Evolutionary conservation across 1,140 invertebrate genomes (phyloP).

Genomic region (Scaptodrosophila lebanonensis): DNA sequence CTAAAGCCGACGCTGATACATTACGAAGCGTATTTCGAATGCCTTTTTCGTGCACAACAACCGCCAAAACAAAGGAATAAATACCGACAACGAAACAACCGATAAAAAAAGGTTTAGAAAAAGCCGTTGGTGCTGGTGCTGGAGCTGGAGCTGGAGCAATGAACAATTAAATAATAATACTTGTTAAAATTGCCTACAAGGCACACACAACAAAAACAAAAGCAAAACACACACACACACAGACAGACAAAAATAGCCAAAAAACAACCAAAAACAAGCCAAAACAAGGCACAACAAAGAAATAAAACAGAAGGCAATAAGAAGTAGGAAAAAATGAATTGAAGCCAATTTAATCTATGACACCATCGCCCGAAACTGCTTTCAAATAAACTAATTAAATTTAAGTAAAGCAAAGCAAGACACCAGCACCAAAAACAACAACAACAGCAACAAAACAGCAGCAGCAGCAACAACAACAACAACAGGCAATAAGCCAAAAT

Average conservation of each 20-base stretch:
- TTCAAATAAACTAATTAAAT: slow-evolving; percentile 74
- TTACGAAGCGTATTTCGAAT: slow-evolving; percentile 14
- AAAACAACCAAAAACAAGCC: slow-evolving; percentile 5
- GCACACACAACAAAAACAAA: too few species aligned
- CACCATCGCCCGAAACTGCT: slow-evolving; percentile 69
- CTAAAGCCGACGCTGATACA: too few species aligned
- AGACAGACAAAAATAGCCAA: not conserved
- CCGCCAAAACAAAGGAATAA: too few species aligned
- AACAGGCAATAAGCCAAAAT: too few species aligned
- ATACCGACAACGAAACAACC: too few species aligned
- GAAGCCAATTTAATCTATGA: slow-evolving; percentile 68
- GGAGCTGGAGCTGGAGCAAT: slow-evolving; percentile 3
- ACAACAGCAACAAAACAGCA: slow-evolving; percentile 19
- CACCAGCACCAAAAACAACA: slow-evolving; percentile 13
- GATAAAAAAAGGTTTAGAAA: too few species aligned
- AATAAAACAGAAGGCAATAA: slow-evolving; percentile 10
- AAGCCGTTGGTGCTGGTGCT: too few species aligned
- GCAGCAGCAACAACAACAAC: not conserved
- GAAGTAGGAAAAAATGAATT: slow-evolving; percentile 52
- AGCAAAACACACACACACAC: too few species aligned
- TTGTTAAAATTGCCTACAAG: too few species aligned
- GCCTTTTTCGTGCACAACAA: too few species aligned
- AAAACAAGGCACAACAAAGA: slow-evolving; percentile 13
- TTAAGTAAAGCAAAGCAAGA: slow-evolving; percentile 53
- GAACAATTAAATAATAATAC: slow-evolving; percentile 40